phyloP scores from a whole-genome alignment of 2,888 invertebrate species.

The Leptarthrus brevirostris region DNA sequence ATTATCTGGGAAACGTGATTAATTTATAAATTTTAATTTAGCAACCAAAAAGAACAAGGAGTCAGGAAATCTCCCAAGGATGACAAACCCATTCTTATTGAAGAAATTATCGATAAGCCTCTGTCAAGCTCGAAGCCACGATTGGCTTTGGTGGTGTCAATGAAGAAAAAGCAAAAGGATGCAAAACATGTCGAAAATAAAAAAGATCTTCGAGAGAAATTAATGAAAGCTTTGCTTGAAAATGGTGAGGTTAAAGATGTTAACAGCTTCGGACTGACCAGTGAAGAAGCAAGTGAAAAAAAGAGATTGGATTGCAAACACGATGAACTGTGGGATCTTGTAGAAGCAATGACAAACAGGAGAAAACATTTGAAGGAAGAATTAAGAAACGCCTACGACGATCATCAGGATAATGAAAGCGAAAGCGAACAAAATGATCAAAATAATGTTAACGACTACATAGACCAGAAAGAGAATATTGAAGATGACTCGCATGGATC shows the following conservation, averaged over 20 bases:
- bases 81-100: too few relatives aligned
- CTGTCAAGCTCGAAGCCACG: too few relatives aligned
- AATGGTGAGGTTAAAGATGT: constrained; percentile 19
- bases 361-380: constrained; percentile 2
- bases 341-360: constrained; percentile 15
- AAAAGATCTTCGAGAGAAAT: background rate
- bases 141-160: background rate
- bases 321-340: constrained; percentile 17
- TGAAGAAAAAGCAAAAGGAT: background rate
- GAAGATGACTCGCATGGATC: background rate
- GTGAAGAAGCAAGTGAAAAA: constrained; percentile 3
- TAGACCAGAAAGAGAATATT: background rate
- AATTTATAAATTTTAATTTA: too few relatives aligned
- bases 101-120: background rate
- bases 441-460: background rate
- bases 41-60: too few relatives aligned
- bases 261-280: constrained; percentile 3
- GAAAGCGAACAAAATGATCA: background rate
- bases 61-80: constrained; percentile 8
- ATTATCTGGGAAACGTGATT: too few relatives aligned
- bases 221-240: constrained; percentile 9
- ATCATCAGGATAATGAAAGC: background rate
- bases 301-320: constrained; percentile 8
- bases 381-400: background rate
- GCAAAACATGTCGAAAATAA: background rate